Conservation (phyloP, 2,113 vertebrate species). For the pig (Sus scrofa) region T2T-Sscrofa CM000826.6:123110501-123111000, state of each 20-base stretch:
- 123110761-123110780: not conserved
- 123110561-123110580: too few relatives aligned
- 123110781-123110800: not conserved
- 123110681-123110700: slow-evolving; percentile 23
- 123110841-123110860: not conserved
- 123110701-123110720: not conserved
- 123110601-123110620: slow-evolving; percentile 38
- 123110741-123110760: slow-evolving; percentile 48
- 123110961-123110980: slow-evolving; percentile 27
- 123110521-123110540: too few relatives aligned
- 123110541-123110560: too few relatives aligned
- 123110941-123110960: not conserved
- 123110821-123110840: slow-evolving; percentile 1
- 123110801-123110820: not conserved
- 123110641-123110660: not conserved
- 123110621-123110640: slow-evolving; percentile 1
- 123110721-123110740: slow-evolving; percentile 39
- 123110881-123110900: not conserved
- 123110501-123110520: too few relatives aligned
- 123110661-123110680: slow-evolving; percentile 2
- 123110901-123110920: not conserved
- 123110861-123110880: not conserved
- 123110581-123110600: too few relatives aligned
- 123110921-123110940: slow-evolving; percentile 38
- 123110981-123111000: not conserved